Evolutionary conservation across 2,113 vertebrate genomes (phyloP).

Genomic region (Vanacampus margaritifer): DNA sequence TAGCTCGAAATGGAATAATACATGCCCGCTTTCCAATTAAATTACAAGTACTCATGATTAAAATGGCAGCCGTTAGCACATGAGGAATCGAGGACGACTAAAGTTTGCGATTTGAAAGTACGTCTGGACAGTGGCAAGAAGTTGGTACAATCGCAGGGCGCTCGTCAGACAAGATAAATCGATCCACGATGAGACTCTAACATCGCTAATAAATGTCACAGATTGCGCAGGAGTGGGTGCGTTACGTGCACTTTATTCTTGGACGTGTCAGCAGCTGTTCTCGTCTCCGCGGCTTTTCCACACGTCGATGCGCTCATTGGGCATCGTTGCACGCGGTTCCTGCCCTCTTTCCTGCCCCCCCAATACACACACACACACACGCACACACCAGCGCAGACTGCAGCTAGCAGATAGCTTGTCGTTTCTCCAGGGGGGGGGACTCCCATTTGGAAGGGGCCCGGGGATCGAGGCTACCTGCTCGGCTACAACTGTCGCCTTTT

Average conservation of each 20-base stretch:
- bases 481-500: background rate
- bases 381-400: too few species aligned
- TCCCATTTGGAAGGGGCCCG: constrained; percentile 10
- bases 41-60: background rate
- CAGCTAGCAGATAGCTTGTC: constrained; percentile 35
- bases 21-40: background rate
- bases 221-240: background rate
- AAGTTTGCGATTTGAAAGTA: background rate
- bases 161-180: background rate
- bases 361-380: too few species aligned
- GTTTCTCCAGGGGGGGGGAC: constrained; percentile 12
- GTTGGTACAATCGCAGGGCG: background rate
- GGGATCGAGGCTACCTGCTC: constrained; percentile 27
- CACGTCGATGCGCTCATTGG: constrained; percentile 44
- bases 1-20: constrained; percentile 17
- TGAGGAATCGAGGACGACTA: too few species aligned
- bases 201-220: background rate
- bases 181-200: background rate
- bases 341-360: constrained; percentile 19
- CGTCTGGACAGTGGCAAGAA: background rate
- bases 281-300: constrained; percentile 59
- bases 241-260: too few species aligned
- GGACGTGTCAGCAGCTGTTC: constrained; percentile 46
- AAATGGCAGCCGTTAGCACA: background rate
- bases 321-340: constrained; percentile 33